Conservation (phyloP, 1,140 invertebrate genomes). For the Eulimnadia texana region DNA sequence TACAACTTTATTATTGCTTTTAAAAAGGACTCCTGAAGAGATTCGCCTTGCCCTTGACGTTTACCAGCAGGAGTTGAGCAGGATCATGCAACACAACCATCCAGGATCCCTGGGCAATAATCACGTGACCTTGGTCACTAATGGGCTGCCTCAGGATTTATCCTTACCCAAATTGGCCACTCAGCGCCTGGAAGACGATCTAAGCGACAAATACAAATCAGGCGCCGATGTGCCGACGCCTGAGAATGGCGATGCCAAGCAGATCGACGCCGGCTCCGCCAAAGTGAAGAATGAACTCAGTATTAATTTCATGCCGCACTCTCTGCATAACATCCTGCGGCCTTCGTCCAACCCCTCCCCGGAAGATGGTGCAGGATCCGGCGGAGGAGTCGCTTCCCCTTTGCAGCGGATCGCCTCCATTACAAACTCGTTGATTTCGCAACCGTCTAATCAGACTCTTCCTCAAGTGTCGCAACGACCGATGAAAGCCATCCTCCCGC, state of each 20-base stretch:
- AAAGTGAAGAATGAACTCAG: neutral
- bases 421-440: conserved; percentile 87
- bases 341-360: conserved; percentile 4
- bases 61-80: conserved; percentile 79
- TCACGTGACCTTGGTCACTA: conserved; percentile 22
- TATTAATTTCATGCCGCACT: conserved; percentile 5
- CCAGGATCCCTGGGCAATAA: conserved; percentile 19
- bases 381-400: conserved; percentile 52
- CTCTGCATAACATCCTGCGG: conserved; percentile 6
- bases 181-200: conserved; percentile 11
- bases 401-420: conserved; percentile 94
- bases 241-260: neutral
- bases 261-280: neutral
- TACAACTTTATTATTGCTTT: conserved; percentile 25
- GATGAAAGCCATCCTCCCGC: conserved; percentile 86
- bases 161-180: conserved; percentile 43
- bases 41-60: conserved; percentile 76
- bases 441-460: conserved; percentile 59
- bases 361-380: conserved; percentile 3
- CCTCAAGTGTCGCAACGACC: conserved; percentile 60
- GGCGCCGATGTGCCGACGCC: too few species aligned
- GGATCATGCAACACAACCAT: conserved; percentile 40
- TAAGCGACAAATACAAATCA: neutral
- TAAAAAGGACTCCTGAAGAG: conserved; percentile 64
- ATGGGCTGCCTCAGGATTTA: conserved; percentile 62